Base-by-base conservation (phyloP, 2,888 invertebrate genomes). In the Periphyllus acericola region DNA sequence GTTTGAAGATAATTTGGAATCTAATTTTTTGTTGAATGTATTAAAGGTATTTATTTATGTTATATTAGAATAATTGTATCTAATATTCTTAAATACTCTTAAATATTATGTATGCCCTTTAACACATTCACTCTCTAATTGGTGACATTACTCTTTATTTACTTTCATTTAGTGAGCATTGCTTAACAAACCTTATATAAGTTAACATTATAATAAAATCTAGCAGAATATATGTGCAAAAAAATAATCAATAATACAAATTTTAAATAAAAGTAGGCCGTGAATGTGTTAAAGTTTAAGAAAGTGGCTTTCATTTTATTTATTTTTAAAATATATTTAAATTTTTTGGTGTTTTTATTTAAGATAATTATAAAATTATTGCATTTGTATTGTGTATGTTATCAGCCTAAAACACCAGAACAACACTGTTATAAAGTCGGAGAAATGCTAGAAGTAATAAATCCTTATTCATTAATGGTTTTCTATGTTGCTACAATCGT, bases 361-460 rank as follows among this genome's bases (percentile, higher is more conserved):
- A 17, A 71, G 11, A 17, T 40, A 32, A 32, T 76, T 29, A 32
- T 52, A 5, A 17, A 29, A 29, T n/a, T 52, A 66, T n/a, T 78
- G 32, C 46, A 9, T 36, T 2, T 74, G 9, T 66, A 5, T 83
- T 36, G 5, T 74, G 9, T 66, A 5, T 83, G 40, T 76, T 76
- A 32, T 68, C 6, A 87, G 87, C 87, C 81, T 4, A 80, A 60
- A 19, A 66, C 81, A 5, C 87, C 87, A 19, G 60, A 74, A 81
- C 87, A 72, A 46, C 87, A 87, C n/a, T 75, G 60, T 87, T 87
- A 81, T 79, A 87, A 87, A 75, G 19, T 74, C 29, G 87, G 87
- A 66, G 74, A 87, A 34, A 72, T 87, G 60, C 75, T 87, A 6
- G 87, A 87, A 87, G 87, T 75, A 19, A 25, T 87, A 87, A 87